phyloP scores from a whole-genome alignment of 2,888 invertebrate genomes.

The Lypha dubia region DNA sequence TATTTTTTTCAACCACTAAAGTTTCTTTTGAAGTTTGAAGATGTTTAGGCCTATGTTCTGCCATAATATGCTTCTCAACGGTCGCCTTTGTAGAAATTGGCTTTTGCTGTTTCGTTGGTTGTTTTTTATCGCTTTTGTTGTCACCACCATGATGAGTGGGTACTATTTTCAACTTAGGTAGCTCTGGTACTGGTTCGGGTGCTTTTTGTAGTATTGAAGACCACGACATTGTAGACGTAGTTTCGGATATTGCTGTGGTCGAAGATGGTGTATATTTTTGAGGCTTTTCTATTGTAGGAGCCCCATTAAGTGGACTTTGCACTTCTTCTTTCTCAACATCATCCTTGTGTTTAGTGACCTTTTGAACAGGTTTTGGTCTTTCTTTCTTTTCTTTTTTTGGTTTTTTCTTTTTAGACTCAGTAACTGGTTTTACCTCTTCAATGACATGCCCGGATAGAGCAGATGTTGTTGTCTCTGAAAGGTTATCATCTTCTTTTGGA shows the following conservation, averaged over 20 bases:
- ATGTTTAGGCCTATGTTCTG: neutral
- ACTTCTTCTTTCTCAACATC: neutral
- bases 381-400: slow-evolving; percentile 41
- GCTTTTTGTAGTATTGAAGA: slow-evolving; percentile 61
- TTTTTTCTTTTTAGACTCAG: slow-evolving; percentile 39
- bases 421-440: slow-evolving; percentile 1
- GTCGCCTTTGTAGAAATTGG: neutral
- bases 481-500: neutral
- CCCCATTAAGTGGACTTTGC: neutral
- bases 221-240: slow-evolving; percentile 45
- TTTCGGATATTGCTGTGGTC: slow-evolving; percentile 12
- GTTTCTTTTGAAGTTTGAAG: neutral
- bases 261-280: slow-evolving; percentile 8
- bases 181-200: slow-evolving; percentile 27
- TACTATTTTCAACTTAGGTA: neutral
- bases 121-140: slow-evolving; percentile 32
- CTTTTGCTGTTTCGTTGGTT: slow-evolving; percentile 16
- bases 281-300: neutral
- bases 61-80: neutral
- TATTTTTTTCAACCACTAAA: neutral
- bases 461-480: neutral
- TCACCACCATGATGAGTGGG: slow-evolving; percentile 7
- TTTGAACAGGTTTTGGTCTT: slow-evolving; percentile 12
- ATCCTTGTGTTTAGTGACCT: slow-evolving; percentile 12
- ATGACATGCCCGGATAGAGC: neutral